Percentiles rank a stretch among this genome's conserved stretches.
Conservation (phyloP, 2,888 invertebrate species). For the Mimas tiliae region DNA sequence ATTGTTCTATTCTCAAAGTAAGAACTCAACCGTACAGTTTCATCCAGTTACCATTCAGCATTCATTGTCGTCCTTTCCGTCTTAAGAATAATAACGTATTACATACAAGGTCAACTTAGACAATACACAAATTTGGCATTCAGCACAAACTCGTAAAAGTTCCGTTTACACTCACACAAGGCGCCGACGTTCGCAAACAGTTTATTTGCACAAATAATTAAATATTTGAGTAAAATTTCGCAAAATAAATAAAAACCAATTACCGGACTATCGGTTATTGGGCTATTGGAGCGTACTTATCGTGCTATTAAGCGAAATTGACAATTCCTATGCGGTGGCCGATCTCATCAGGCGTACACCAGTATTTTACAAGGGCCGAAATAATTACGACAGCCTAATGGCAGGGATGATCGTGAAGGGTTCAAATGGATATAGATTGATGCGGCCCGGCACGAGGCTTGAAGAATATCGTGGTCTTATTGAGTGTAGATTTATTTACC, state of each 20-base stretch:
- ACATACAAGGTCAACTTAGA: conserved; percentile 5
- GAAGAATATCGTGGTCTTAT: conserved; percentile 47
- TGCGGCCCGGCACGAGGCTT: conserved; percentile 40
- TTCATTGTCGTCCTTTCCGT: conserved; percentile 2
- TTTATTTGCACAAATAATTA: conserved; percentile 16
- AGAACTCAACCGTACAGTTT: background rate
- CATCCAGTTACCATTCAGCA: conserved; percentile 2
- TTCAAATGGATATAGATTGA: conserved; percentile 50
- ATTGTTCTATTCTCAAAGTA: background rate
- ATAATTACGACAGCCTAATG: conserved; percentile 57
- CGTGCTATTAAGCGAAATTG: conserved; percentile 60
- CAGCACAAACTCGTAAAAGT: conserved; percentile 11
- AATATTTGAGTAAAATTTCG: conserved; percentile 15
- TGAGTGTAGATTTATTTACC: conserved; percentile 39
- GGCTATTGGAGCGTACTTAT: conserved; percentile 40
- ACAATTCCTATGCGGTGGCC: conserved; percentile 54
- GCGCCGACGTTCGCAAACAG: conserved; percentile 9
- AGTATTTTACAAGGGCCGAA: conserved; percentile 50
- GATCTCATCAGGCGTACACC: conserved; percentile 39
- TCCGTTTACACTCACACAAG: background rate
- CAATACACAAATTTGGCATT: conserved; percentile 16
- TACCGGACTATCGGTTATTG: conserved; percentile 33
- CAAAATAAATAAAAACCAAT: conserved; percentile 30
- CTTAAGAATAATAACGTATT: conserved; percentile 10
- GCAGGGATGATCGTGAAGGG: conserved; percentile 48